phyloP scores from a whole-genome alignment of 2,113 vertebrate genomes.

The Todiramphus saurophagus region DNA sequence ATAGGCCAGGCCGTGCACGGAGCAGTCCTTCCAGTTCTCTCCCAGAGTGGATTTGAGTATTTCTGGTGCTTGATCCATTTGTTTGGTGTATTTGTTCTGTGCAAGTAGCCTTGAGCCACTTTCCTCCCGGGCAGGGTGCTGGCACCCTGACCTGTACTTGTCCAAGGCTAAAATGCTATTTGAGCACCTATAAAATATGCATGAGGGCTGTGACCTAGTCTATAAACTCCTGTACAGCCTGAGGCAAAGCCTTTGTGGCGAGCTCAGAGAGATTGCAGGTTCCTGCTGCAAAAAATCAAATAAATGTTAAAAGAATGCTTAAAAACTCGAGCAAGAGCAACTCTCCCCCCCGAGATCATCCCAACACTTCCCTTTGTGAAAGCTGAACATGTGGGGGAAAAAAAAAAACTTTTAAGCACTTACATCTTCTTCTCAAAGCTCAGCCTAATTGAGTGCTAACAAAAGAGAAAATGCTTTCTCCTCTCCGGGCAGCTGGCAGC shows the following conservation, averaged over 20 bases:
- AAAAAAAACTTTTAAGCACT: slow-evolving; percentile 17
- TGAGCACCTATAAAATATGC: background rate
- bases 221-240: slow-evolving; percentile 47
- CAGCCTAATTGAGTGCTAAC: slow-evolving; percentile 41
- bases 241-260: slow-evolving; percentile 49
- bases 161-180: background rate
- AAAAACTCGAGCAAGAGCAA: background rate
- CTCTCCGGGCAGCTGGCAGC: background rate
- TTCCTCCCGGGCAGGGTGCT: background rate
- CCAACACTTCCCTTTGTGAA: background rate
- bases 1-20: background rate
- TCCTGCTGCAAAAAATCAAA: slow-evolving; percentile 46
- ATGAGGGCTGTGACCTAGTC: slow-evolving; percentile 11
- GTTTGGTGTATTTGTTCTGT: background rate
- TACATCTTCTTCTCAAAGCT: slow-evolving; percentile 42
- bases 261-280: background rate
- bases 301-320: background rate
- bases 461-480: slow-evolving; percentile 12
- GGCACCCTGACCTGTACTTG: background rate
- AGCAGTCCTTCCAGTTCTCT: background rate
- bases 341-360: background rate
- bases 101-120: background rate
- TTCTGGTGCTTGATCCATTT: background rate
- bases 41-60: background rate
- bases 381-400: background rate